Conservation (phyloP, 2,113 vertebrate species). For the Solea solea region DNA sequence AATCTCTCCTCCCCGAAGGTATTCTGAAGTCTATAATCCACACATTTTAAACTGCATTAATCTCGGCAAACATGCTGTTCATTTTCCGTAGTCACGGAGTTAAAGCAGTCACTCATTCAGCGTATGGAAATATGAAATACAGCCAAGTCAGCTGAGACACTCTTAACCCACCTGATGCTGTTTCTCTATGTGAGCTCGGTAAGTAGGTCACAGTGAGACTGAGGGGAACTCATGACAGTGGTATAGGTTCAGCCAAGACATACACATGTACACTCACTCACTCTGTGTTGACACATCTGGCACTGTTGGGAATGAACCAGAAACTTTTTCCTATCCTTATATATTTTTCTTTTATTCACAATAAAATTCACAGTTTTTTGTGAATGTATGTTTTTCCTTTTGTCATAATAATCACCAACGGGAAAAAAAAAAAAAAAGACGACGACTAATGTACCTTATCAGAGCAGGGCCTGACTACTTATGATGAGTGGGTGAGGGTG, state of each 20-base stretch:
- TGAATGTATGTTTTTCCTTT: too few relatives aligned
- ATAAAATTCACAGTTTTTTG: too few relatives aligned
- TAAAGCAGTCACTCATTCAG: not conserved
- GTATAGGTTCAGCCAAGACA: not conserved
- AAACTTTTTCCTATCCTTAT: too few relatives aligned
- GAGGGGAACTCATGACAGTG: slow-evolving; percentile 4
- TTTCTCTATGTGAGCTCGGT: not conserved
- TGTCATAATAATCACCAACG: too few relatives aligned
- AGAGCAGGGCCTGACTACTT: slow-evolving; percentile 8
- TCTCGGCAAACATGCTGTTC: slow-evolving; percentile 11
- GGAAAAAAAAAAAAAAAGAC: too few relatives aligned
- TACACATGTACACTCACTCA: not conserved
- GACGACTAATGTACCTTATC: not conserved
- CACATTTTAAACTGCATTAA: not conserved
- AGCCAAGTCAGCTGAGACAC: slow-evolving; percentile 16
- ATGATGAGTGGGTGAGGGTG: slow-evolving; percentile 15
- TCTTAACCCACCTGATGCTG: slow-evolving; percentile 4
- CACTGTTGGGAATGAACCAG: not conserved
- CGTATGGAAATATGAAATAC: not conserved
- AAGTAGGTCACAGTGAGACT: slow-evolving; percentile 31
- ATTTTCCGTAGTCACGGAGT: slow-evolving; percentile 1
- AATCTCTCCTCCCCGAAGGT: not conserved
- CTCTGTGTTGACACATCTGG: too few relatives aligned
- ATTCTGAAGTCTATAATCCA: not conserved
- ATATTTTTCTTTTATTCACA: too few relatives aligned